phyloP scores from a whole-genome alignment of 2,888 invertebrate species.

The Drosophila emarginata region DNA sequence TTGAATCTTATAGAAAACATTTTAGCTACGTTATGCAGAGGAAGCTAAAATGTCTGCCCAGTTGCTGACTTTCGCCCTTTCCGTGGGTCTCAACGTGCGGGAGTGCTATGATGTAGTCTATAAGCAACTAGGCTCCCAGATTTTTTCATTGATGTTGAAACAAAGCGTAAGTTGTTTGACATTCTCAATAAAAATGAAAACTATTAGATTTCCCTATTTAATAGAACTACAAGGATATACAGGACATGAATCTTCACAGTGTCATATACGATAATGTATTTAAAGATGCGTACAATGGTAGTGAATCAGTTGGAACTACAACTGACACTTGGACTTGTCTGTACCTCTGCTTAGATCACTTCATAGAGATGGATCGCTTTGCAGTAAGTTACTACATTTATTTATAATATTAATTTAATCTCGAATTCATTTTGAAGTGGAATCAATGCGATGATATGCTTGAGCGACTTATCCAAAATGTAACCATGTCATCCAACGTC shows the following conservation, averaged over 20 bases:
- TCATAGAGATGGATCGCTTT: slow-evolving; percentile 63
- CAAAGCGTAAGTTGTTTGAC: slow-evolving; percentile 61
- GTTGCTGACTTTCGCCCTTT: slow-evolving; percentile 73
- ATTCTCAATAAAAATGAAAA: neutral
- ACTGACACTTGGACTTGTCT: slow-evolving; percentile 76
- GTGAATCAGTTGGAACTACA: slow-evolving; percentile 62
- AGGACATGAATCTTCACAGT: slow-evolving; percentile 75
- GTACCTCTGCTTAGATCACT: slow-evolving; percentile 75
- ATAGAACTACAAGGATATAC: slow-evolving; percentile 65
- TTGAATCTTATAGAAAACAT: no score
- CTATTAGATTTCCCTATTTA: neutral
- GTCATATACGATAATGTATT: slow-evolving; percentile 79
- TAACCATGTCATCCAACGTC: slow-evolving; percentile 66
- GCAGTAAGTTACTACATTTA: slow-evolving; percentile 46
- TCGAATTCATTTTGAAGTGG: slow-evolving; percentile 67
- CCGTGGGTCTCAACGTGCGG: slow-evolving; percentile 76
- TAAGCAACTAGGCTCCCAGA: slow-evolving; percentile 73
- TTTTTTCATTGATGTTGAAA: slow-evolving; percentile 71
- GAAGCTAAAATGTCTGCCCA: slow-evolving; percentile 48
- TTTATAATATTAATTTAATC: neutral
- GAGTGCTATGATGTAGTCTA: slow-evolving; percentile 74
- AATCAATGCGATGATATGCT: slow-evolving; percentile 80
- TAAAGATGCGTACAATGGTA: slow-evolving; percentile 68
- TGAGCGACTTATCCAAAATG: slow-evolving; percentile 72
- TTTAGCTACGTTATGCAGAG: slow-evolving; percentile 46